Evolutionary conservation across 2,113 vertebrate genomes (phyloP).

Genomic region (Mus spicilegus): DNA sequence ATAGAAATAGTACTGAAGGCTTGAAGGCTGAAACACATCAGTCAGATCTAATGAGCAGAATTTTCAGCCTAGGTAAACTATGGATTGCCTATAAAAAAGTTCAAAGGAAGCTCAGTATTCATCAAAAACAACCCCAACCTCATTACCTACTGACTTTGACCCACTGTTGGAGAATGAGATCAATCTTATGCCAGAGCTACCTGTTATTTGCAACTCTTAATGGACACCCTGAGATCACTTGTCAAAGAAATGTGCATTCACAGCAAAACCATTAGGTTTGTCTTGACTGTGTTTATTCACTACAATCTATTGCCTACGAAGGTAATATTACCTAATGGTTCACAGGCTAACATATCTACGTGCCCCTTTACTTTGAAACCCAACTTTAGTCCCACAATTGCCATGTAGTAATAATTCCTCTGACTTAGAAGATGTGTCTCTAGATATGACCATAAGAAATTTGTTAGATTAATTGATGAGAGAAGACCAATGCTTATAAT

Average conservation of each 20-base stretch:
- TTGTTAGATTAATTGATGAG: neutral
- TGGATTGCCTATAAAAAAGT: neutral
- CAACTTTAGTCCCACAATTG: neutral
- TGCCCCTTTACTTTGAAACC: neutral
- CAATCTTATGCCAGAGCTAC: neutral
- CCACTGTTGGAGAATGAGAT: conserved; percentile 10
- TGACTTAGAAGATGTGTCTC: neutral
- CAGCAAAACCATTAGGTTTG: neutral
- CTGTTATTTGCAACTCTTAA: neutral
- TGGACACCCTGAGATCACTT: neutral
- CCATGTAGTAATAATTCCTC: neutral
- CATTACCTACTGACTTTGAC: neutral
- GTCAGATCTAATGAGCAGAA: neutral
- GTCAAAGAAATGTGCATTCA: neutral
- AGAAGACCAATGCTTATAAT: neutral
- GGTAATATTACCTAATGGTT: neutral
- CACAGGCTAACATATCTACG: neutral
- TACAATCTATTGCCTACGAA: neutral
- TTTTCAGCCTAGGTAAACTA: neutral
- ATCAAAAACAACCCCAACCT: neutral
- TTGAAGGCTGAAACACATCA: neutral
- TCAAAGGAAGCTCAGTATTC: neutral
- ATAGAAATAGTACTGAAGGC: neutral
- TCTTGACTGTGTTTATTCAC: neutral
- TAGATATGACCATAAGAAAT: too few species aligned